Evolutionary conservation across 1,140 invertebrate species (phyloP).

Genomic region (Drosophila asahinai): DNA sequence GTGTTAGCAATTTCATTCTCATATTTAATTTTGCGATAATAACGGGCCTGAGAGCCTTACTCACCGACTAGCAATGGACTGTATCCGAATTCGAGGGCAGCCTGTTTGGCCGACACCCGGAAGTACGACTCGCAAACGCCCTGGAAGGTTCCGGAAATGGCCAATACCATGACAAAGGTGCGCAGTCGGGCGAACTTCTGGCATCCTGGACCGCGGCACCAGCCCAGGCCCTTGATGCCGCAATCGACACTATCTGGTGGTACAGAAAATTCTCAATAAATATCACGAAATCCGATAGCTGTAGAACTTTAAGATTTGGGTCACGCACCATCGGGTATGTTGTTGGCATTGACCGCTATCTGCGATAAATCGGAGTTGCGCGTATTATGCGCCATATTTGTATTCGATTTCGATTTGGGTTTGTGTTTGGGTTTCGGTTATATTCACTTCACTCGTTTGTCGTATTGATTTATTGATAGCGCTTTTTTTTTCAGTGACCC

Average conservation of each 20-base stretch:
- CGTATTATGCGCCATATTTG: constrained; percentile 60
- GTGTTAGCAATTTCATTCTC: constrained; percentile 14
- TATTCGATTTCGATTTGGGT: constrained; percentile 35
- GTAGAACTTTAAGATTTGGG: constrained; percentile 6
- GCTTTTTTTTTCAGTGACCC: constrained; percentile 10
- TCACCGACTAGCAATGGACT: constrained; percentile 86
- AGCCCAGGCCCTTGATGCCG: constrained; percentile 87
- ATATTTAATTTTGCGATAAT: constrained; percentile 48
- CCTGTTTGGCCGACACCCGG: constrained; percentile 86
- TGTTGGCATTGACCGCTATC: constrained; percentile 77
- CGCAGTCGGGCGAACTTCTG: constrained; percentile 87
- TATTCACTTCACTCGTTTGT: constrained; percentile 28
- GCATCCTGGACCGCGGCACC: constrained; percentile 86
- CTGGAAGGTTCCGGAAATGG: constrained; percentile 86
- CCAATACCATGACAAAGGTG: constrained; percentile 86
- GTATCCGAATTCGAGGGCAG: constrained; percentile 86
- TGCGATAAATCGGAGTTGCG: constrained; percentile 77
- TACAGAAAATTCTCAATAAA: constrained; percentile 6
- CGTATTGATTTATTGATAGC: constrained; percentile 26
- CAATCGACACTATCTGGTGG: constrained; percentile 87
- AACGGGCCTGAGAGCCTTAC: constrained; percentile 32
- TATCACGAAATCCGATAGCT: neutral
- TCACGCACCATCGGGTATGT: constrained; percentile 76
- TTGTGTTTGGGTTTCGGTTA: constrained; percentile 20
- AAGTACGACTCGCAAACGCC: constrained; percentile 87